These are phyloP conservation scores for Pomacea maculata DNA, from an alignment of 1,140 invertebrate species.

Conservation along the genomic window DNA sequence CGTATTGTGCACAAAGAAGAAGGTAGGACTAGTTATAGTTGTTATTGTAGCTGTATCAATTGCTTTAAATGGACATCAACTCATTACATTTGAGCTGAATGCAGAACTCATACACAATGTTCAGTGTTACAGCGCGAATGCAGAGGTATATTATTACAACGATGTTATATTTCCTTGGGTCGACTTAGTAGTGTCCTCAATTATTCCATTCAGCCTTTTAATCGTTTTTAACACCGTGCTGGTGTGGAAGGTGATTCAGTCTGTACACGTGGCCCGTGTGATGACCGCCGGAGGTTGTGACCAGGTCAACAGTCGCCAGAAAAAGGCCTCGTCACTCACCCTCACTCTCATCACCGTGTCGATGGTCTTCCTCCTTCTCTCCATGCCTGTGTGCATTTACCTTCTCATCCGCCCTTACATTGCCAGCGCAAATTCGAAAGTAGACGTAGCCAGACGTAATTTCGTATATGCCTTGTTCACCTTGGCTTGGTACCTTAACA, in stretches of 20 bases:
- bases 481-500: constrained; percentile 29
- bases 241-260: too few species aligned
- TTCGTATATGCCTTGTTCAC: constrained; percentile 21
- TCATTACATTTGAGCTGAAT: too few species aligned
- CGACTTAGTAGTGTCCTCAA: too few species aligned
- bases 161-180: too few species aligned
- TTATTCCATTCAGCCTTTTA: too few species aligned
- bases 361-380: constrained; percentile 21
- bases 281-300: too few species aligned
- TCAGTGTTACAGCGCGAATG: too few species aligned
- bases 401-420: constrained; percentile 16
- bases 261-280: not conserved
- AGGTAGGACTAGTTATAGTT: not conserved
- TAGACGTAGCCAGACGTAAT: not conserved
- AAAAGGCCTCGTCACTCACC: constrained; percentile 17
- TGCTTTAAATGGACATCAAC: too few species aligned
- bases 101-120: rapidly evolving
- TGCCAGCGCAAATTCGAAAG: not conserved
- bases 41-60: too few species aligned
- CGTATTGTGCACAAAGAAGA: constrained; percentile 14
- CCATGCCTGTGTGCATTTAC: constrained; percentile 24
- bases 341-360: constrained; percentile 22
- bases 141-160: too few species aligned
- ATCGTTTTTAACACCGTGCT: too few species aligned
- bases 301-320: too few species aligned